Evolutionary conservation across 2,797 vertebrate genomes (phyloP), one percentile per base, ranked within the genome.

Genomic region (Tenualosa thibaudeaui): DNA sequence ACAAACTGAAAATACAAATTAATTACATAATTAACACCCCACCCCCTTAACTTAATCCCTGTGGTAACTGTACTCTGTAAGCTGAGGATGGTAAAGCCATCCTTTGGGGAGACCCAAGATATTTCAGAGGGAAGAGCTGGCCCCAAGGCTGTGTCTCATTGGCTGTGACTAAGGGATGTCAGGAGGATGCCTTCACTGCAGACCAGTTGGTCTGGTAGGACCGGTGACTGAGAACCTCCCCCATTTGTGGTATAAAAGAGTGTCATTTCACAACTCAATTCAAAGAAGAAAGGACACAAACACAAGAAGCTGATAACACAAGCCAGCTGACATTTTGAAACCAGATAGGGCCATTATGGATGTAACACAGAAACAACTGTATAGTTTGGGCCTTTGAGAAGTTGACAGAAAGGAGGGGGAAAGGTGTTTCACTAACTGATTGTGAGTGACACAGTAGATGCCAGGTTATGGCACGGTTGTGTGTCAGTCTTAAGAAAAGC

Each of bases 171-270:
- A 19, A 43, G 15, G 17, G 37, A 78, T 78, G 71, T 40, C 40
- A 78, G 37, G 71, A 78, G 71, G 71, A 78, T 78, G 19, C 43
- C 71, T 78, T 46, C 40, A 78, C 40, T 19, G 1, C 68, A 81
- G 86, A 90, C 88, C 82, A 56, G 87, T 84, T 89, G 22, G 3
- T 86, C 90, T 88, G 87, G 90, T 89, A 81, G 50, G 87, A 89
- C 90, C 86, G 86, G 90, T 89, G 82, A 81, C 3, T 12, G 82
- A 43, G 37, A 78, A 46, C 37, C 40, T 24, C 46, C 71, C 71
- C 40, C 3, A 40, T 78, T 46, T 22, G 17, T 7, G 71, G 13
- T 46, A 78, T 78, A 2, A 78, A 43, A 43, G 37, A 8, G 40
- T 78, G 15, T 3, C 84, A 84, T 51, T 84, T 84, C 22, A 75